phyloP scores from a whole-genome alignment of 2,888 invertebrate genomes.

The Leistus spinibarbis region DNA sequence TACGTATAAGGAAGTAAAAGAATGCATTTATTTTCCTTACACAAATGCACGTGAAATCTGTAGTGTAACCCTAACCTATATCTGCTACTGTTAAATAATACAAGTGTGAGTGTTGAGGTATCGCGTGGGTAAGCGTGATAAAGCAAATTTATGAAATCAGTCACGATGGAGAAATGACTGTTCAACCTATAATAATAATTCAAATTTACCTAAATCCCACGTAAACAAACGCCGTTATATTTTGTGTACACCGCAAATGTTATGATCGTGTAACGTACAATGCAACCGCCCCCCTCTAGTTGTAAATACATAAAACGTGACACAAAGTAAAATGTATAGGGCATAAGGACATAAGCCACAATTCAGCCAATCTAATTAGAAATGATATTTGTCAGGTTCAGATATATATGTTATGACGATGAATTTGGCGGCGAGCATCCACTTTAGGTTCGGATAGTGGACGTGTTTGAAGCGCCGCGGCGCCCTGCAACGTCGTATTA shows the following conservation, averaged over 20 bases:
- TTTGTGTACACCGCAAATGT: conserved; percentile 33
- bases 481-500: background rate
- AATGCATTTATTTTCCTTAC: too few species aligned
- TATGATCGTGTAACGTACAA: background rate
- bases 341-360: background rate
- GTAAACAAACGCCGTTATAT: conserved; percentile 35
- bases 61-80: too few species aligned
- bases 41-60: too few species aligned
- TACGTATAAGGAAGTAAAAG: too few species aligned
- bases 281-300: background rate
- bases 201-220: conserved; percentile 14
- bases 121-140: background rate
- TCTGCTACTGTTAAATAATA: too few species aligned
- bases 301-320: background rate
- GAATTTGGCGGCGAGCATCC: background rate
- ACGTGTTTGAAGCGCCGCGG: background rate
- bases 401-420: background rate
- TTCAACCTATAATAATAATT: conserved; percentile 28
- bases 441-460: too few species aligned
- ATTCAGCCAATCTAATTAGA: conserved; percentile 3
- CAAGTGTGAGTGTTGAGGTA: too few species aligned
- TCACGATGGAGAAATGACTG: conserved; percentile 32
- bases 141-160: conserved; percentile 30
- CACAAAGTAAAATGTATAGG: conserved; percentile 4
- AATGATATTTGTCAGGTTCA: conserved; percentile 8